Base-by-base conservation (phyloP, 2,888 invertebrate genomes). In the Tricholauxania praeusta region DNA sequence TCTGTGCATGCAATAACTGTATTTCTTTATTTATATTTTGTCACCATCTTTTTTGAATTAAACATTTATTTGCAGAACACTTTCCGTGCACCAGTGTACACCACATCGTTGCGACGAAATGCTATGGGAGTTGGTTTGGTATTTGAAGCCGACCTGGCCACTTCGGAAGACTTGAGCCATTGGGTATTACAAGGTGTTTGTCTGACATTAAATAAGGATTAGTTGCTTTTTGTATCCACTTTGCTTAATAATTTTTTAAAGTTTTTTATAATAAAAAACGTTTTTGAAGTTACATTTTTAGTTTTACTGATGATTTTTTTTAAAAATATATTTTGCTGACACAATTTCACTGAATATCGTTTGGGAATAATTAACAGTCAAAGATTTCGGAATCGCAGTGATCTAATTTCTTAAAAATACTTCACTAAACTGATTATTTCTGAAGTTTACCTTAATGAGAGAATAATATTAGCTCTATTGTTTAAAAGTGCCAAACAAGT, bases 151-250 rank as follows among this genome's bases (percentile, higher is more conserved):
- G 93, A 97, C 86, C 89, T 97, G 69, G 91, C 91, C 79, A 96
- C 96, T 1, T 87, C 91, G 0, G 94, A 95, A 82, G 96, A 97
- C 85, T 88, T 89, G 76, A 96, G 96, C 82, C 94, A 95, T 85
- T 97, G 97, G 97, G 90, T 96, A 51, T 88, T 97, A 64, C 96
- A 96, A 86, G 96, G 96, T 14, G 95, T 96, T 76, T 96, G 96
- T 83, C 90, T 97, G 68, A 91, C 94, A 72, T 90, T 97, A 81
- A 97, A 97, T 86, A 93, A 93, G 0, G 96, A 97, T 86, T 77
- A 73, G 75, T 81, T 75, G 80, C 80, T 80, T 72, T 74, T 77
- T 80, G 77, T 65, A 70, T 71, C 71, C 65, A 39, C 52, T 72
- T 60, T 72, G 66, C 52, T 49, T 72, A 15, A 28, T 39, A 39